Percentiles rank a stretch among this genome's conserved stretches.
phyloP scores from a whole-genome alignment of 2,888 invertebrate genomes.

The Macaria liturata region DNA sequence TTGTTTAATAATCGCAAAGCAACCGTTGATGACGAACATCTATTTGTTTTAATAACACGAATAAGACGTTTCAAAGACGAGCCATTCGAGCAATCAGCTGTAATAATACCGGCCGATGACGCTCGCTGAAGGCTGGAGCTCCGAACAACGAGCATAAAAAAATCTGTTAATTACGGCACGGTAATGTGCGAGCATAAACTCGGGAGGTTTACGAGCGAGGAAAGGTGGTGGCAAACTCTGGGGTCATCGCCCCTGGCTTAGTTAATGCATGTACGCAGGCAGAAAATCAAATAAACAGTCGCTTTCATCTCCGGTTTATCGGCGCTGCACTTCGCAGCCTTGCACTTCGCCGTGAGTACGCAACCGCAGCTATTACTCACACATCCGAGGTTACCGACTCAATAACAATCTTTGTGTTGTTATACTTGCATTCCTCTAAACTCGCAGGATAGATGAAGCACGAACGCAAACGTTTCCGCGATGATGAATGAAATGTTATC shows the following conservation, averaged over 20 bases:
- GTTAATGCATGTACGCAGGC: conserved; percentile 63
- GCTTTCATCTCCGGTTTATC: conserved; percentile 77
- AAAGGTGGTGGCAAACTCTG: conserved; percentile 39
- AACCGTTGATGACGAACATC: conserved; percentile 49
- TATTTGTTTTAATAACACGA: conserved; percentile 69
- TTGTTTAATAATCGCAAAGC: conserved; percentile 65
- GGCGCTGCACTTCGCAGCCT: conserved; percentile 74
- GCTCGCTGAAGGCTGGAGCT: conserved; percentile 13
- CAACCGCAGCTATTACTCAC: conserved; percentile 60
- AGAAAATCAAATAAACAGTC: conserved; percentile 79
- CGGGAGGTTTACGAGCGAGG: conserved; percentile 52
- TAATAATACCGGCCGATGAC: conserved; percentile 17
- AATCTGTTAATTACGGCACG: conserved; percentile 38
- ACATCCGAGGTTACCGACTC: conserved; percentile 59
- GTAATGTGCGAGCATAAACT: conserved; percentile 40
- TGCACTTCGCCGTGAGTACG: conserved; percentile 65
- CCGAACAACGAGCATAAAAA: conserved; percentile 36
- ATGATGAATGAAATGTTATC: not conserved
- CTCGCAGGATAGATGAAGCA: conserved; percentile 19
- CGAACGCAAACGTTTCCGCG: conserved; percentile 10
- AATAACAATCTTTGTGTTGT: conserved; percentile 56
- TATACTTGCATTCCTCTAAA: conserved; percentile 47
- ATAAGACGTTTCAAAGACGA: conserved; percentile 42
- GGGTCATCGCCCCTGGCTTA: conserved; percentile 63
- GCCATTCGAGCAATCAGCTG: conserved; percentile 35